Evolutionary conservation across 2,113 vertebrate species (phyloP).

Genomic region (Leuciscus idus): DNA sequence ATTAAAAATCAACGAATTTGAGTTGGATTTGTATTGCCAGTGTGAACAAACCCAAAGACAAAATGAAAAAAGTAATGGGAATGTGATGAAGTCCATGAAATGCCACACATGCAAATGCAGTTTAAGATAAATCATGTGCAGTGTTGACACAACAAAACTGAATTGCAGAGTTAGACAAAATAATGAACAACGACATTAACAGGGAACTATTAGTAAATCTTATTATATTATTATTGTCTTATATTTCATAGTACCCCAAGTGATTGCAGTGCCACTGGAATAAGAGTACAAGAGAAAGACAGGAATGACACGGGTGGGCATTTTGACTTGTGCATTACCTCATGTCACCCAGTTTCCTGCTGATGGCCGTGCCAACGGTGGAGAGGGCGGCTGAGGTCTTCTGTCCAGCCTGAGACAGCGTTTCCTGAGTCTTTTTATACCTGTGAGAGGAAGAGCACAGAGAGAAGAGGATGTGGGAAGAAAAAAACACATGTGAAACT

Average conservation of each 20-base stretch:
- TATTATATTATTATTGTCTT: no score
- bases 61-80: background rate
- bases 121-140: background rate
- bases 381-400: conserved; percentile 91
- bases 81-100: background rate
- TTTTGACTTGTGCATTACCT: conserved; percentile 76
- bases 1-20: background rate
- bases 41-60: background rate
- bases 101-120: background rate
- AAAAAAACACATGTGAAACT: conserved; percentile 6
- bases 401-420: conserved; percentile 91
- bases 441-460: conserved; percentile 65
- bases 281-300: background rate
- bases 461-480: background rate
- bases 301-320: background rate
- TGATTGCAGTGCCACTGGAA: background rate
- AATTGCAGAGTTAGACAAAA: no score
- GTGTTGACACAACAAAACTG: no score
- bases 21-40: background rate
- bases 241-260: background rate
- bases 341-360: conserved; percentile 91
- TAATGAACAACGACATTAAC: background rate
- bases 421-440: conserved; percentile 98
- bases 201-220: background rate
- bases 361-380: conserved; percentile 89